These are phyloP conservation scores for Phataginus tricuspis DNA, from an alignment of 2,797 vertebrate genomes.

Conservation along the genomic window DNA sequence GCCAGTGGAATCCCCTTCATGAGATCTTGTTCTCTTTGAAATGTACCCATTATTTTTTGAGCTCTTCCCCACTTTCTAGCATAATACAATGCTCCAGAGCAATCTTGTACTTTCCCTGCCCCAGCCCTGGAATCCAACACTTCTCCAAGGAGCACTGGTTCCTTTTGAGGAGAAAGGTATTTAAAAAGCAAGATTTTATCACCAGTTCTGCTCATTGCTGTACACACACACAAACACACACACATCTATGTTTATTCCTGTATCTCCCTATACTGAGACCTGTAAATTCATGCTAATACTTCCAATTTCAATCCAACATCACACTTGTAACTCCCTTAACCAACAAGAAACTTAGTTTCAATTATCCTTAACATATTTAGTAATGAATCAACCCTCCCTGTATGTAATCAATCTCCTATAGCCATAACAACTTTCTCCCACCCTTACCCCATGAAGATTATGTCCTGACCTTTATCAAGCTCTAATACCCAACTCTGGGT, in stretches of 20 bases:
- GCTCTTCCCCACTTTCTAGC: background rate
- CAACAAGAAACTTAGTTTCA: constrained; percentile 15
- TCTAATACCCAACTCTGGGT: background rate
- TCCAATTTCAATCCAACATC: background rate
- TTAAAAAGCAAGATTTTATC: constrained; percentile 1
- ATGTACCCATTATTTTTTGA: background rate
- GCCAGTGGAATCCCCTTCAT: background rate
- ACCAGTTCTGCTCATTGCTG: background rate
- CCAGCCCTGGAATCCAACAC: background rate
- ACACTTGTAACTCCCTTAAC: background rate
- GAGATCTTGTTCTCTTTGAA: background rate
- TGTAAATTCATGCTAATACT: background rate
- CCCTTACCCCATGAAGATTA: background rate
- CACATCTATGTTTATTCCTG: background rate
- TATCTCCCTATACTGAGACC: background rate
- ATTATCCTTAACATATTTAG: background rate
- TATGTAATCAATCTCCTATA: background rate
- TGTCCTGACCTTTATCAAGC: background rate
- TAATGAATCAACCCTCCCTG: background rate
- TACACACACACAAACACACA: background rate
- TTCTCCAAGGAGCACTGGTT: background rate
- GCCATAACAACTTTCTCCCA: background rate
- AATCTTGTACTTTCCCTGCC: background rate
- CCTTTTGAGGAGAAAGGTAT: background rate
- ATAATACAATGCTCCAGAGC: background rate